phyloP scores from a whole-genome alignment of 2,113 vertebrate genomes.

The Probosciger aterrimus region DNA sequence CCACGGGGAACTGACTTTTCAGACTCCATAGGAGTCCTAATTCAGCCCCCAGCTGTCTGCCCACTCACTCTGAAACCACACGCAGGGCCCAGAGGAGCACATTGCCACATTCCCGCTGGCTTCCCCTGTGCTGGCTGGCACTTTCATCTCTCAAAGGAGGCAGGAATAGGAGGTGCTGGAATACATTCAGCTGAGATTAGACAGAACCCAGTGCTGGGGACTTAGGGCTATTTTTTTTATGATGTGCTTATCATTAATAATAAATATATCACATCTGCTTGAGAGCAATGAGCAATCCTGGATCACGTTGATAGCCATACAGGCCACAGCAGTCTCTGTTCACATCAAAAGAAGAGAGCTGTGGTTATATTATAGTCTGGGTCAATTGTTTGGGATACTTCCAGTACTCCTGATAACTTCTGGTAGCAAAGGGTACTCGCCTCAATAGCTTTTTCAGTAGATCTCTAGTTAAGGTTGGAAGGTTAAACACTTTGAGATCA shows the following conservation, averaged over 20 bases:
- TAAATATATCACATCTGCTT: neutral
- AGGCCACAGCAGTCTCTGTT: neutral
- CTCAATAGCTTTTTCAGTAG: neutral
- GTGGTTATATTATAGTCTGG: neutral
- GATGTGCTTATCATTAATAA: neutral
- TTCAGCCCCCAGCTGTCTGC: neutral
- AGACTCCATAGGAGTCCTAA: neutral
- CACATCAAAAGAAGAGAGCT: neutral
- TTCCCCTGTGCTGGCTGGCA: neutral
- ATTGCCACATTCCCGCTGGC: neutral
- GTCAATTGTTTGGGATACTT: neutral
- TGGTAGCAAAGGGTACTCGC: fast-evolving
- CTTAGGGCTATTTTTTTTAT: neutral
- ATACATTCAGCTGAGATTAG: neutral
- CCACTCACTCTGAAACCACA: neutral
- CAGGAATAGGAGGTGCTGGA: neutral
- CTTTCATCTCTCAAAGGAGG: neutral
- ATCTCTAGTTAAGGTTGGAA: neutral
- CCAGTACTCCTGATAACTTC: neutral
- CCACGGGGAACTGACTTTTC: neutral
- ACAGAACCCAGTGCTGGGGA: neutral
- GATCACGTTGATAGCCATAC: neutral
- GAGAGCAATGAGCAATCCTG: neutral
- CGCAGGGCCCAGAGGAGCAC: neutral
- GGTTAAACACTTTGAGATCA: neutral